These are phyloP conservation scores for Acanthopleura granulata DNA, from an alignment of 2,888 invertebrate genomes.

Conservation along the genomic window DNA sequence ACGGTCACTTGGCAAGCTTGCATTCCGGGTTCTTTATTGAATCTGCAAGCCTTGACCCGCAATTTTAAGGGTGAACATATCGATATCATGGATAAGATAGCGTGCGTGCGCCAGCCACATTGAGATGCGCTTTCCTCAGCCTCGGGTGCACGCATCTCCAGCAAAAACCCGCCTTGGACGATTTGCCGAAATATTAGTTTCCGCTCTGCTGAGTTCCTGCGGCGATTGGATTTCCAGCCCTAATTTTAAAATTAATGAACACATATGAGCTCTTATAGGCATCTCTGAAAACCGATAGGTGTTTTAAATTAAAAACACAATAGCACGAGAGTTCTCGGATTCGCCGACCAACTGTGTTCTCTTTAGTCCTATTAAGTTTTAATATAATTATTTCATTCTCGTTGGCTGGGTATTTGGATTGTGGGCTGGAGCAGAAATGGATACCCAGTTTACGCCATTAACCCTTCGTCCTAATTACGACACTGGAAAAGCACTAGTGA, in stretches of 20 bases:
- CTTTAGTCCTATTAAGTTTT: constrained; percentile 8
- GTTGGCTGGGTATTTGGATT: no score
- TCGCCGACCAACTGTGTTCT: background rate
- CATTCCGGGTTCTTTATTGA: no score
- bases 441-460: no score
- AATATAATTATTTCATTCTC: constrained; percentile 3
- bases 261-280: background rate
- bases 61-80: background rate
- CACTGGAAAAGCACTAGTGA: no score
- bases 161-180: background rate
- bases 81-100: background rate
- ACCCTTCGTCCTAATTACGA: no score
- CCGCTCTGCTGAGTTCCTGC: background rate
- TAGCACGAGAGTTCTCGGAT: constrained; percentile 1
- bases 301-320: constrained; percentile 19
- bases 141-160: no score
- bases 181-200: background rate
- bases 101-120: background rate
- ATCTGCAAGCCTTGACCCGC: no score
- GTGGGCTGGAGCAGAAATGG: no score
- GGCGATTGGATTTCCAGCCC: constrained; percentile 10
- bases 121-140: no score
- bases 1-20: no score
- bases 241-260: constrained; percentile 10
- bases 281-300: constrained; percentile 9